Conservation (phyloP, 2,113 vertebrate genomes). For the Saccopteryx leptura region DNA sequence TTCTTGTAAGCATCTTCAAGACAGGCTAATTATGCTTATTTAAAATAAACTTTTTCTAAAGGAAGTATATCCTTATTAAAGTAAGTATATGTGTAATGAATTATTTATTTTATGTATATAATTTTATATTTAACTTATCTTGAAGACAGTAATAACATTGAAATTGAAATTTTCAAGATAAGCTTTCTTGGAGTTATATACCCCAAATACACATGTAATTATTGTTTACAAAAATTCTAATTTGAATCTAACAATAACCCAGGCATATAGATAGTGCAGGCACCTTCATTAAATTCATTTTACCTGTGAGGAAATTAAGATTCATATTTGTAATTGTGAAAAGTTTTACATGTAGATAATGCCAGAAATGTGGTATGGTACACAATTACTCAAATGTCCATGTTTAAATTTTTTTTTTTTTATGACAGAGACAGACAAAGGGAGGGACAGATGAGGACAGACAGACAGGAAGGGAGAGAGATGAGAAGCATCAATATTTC, state of each 20-base stretch:
- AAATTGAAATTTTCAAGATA: slow-evolving; percentile 42
- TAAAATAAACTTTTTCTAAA: slow-evolving; percentile 48
- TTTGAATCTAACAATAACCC: slow-evolving; percentile 40
- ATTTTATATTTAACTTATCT: slow-evolving; percentile 40
- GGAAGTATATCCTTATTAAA: not conserved
- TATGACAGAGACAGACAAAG: too few relatives aligned
- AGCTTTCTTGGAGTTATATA: slow-evolving; percentile 26
- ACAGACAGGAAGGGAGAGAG: too few relatives aligned
- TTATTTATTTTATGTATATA: slow-evolving; percentile 1
- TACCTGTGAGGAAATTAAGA: slow-evolving; percentile 27
- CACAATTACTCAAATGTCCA: not conserved
- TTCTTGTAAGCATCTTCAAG: slow-evolving; percentile 19
- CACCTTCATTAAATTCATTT: slow-evolving; percentile 12
- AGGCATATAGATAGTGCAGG: not conserved
- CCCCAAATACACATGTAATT: not conserved
- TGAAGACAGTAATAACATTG: not conserved
- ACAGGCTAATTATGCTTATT: slow-evolving; percentile 32
- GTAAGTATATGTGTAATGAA: not conserved
- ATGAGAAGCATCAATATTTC: too few relatives aligned
- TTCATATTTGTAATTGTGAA: slow-evolving; percentile 42
- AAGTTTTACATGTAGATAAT: slow-evolving; percentile 37
- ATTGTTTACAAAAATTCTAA: slow-evolving; percentile 7
- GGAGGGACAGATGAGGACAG: too few relatives aligned
- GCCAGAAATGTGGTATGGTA: not conserved
- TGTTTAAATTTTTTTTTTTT: not conserved